A percentile compares a stretch with the other conserved stretches of the same genome.
Evolutionary conservation across 2,888 invertebrate genomes (phyloP).

Genomic region (Sphecodes monilicornis): DNA sequence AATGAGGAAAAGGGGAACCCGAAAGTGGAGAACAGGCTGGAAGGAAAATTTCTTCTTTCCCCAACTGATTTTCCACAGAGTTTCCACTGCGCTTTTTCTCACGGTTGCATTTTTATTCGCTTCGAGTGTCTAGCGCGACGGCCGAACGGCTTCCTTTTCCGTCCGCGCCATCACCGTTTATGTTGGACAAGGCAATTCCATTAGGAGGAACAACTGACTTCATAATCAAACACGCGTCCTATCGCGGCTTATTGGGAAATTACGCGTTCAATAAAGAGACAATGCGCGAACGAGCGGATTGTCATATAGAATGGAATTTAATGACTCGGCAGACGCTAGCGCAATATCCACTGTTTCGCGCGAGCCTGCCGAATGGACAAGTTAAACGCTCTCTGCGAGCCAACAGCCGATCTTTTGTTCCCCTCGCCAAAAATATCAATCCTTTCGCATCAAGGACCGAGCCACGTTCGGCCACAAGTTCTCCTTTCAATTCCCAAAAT

Average conservation of each 20-base stretch:
- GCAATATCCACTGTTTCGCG: constrained; percentile 3
- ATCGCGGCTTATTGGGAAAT: constrained; percentile 11
- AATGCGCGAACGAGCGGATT: constrained; percentile 7
- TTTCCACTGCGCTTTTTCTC: background rate
- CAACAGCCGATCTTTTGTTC: background rate
- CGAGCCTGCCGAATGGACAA: background rate
- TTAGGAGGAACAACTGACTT: constrained; percentile 7
- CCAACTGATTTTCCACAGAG: background rate
- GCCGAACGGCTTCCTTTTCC: background rate
- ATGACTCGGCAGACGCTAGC: constrained; percentile 12
- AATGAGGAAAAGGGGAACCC: background rate
- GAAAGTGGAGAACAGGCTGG: background rate
- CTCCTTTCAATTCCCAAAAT: background rate
- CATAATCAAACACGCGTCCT: constrained; percentile 7
- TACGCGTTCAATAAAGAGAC: constrained; percentile 10
- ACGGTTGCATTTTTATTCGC: background rate
- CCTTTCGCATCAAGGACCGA: background rate
- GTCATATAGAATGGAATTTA: constrained; percentile 13
- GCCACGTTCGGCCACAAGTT: background rate
- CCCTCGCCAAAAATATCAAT: background rate
- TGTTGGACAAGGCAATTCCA: constrained; percentile 4
- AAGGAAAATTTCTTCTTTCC: background rate
- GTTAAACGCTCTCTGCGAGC: background rate
- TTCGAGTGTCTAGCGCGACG: background rate
- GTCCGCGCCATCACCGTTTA: background rate